Evolutionary conservation across 2,113 vertebrate species (phyloP), one percentile per base, ranked within the genome.

Genomic region (Bufo gargarizans): DNA sequence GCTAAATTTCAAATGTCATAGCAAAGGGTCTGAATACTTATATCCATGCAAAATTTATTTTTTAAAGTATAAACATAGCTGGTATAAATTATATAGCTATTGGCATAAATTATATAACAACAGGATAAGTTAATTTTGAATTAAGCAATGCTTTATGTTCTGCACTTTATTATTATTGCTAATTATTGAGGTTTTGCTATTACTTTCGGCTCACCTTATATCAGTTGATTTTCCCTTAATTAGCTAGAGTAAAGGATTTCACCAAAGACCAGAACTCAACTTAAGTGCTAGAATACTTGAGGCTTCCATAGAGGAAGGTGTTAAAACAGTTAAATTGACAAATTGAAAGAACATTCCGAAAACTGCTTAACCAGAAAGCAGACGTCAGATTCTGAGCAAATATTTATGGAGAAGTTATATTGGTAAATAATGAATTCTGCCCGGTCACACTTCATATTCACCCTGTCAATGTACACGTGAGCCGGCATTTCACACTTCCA

Each of bases 341-440:
- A 77, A 86, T 76, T 77, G 45, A 85, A 85, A 74, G 65, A 84
- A 76, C 84, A 76, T 86, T 77, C 72, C 55, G 2, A 63, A 86
- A 33, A 61, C 10, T 22, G 56, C 74, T 77, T 43, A 63, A 61
- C 6, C 72, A 63, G 56, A 77, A 86, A 63, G 17, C 84, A 86
- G 58, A 61, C 19, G 2, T 49, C 13, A n/a, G 12, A 77, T 7
- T 17, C 53, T 20, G 7, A 56, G 58, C 84, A 61, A 33, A 76
- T 50, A 63, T 86, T 77, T 63, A 77, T 86, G 72, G 55, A 63
- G 58, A 86, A 76, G 56, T 86, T 77, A 63, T 86, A 86, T 77
- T 86, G 84, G 77, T 86, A 86, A 77, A 86, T 86, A 86, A 86
- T 86, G 84, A 86, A 86, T 63, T 63, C 14, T 77, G 72, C 45